A percentile compares a stretch with the other conserved stretches of the same genome.
phyloP scores from a whole-genome alignment of 2,888 invertebrate genomes.

The Parnassius glacialis region DNA sequence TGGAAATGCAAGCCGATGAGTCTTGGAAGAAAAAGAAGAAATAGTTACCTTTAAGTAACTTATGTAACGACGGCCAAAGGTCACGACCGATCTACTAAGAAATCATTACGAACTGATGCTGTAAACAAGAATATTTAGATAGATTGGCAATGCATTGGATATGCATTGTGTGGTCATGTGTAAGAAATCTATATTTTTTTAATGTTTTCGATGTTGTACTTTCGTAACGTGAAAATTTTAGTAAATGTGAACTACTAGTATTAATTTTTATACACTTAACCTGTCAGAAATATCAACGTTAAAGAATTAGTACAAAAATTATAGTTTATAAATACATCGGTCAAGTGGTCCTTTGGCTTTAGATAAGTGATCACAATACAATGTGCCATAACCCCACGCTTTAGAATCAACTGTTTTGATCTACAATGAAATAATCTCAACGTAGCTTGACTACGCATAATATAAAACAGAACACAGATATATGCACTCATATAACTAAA shows the following conservation, averaged over 20 bases:
- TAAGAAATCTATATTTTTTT: not conserved
- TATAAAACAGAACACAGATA: not conserved
- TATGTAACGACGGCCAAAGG: constrained; percentile 19
- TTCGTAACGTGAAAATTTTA: constrained; percentile 10
- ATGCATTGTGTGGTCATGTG: not conserved
- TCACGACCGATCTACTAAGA: constrained; percentile 22
- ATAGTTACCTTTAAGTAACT: constrained; percentile 21
- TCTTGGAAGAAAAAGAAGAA: constrained; percentile 1
- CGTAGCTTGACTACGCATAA: not conserved
- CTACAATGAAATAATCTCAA: constrained; percentile 1
- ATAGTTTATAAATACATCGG: constrained; percentile 4
- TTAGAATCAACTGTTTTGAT: constrained; percentile 13
- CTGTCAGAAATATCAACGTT: not conserved
- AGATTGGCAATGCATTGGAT: not conserved
- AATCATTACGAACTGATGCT: constrained; percentile 10
- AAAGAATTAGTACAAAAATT: not conserved
- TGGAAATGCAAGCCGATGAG: constrained; percentile 31
- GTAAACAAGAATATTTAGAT: constrained; percentile 5
- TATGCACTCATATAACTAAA: constrained; percentile 15
- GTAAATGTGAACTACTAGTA: not conserved
- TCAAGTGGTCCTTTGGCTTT: constrained; percentile 15
- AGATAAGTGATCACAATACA: constrained; percentile 19
- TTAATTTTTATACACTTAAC: not conserved
- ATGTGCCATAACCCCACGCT: constrained; percentile 24
- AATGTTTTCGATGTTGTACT: constrained; percentile 18